Evolutionary conservation across 2,888 invertebrate species (phyloP).

Genomic region (Acleris literana): DNA sequence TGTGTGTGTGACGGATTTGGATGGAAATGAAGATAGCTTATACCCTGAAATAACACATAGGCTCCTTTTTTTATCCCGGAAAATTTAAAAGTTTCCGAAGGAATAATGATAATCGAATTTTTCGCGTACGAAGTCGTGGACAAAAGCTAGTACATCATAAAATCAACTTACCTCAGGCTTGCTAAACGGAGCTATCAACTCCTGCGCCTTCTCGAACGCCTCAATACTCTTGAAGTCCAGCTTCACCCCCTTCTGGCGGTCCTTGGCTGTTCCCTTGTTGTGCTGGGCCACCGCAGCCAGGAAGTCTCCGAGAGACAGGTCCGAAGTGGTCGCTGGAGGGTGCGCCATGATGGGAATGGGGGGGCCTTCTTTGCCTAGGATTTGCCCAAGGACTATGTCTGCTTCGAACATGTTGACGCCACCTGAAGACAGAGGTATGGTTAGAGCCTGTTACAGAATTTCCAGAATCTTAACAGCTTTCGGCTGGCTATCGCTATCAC

Average conservation of each 20-base stretch:
- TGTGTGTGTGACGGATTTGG: too few relatives aligned
- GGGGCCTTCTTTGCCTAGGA: slow-evolving; percentile 76
- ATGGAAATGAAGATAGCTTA: too few relatives aligned
- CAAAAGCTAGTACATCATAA: too few relatives aligned
- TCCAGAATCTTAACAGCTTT: too few relatives aligned
- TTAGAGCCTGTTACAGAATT: too few relatives aligned
- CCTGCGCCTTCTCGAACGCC: slow-evolving; percentile 85
- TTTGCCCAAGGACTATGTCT: slow-evolving; percentile 89
- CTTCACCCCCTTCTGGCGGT: slow-evolving; percentile 89
- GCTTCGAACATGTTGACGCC: slow-evolving; percentile 92
- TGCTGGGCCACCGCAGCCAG: slow-evolving; percentile 82
- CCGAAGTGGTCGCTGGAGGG: slow-evolving; percentile 88
- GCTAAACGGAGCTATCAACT: slow-evolving; percentile 66
- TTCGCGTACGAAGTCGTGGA: too few relatives aligned
- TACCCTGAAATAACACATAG: too few relatives aligned
- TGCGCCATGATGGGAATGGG: slow-evolving; percentile 93
- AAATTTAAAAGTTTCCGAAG: too few relatives aligned
- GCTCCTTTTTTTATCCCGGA: too few relatives aligned
- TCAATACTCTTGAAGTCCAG: slow-evolving; percentile 93
- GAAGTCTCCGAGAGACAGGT: slow-evolving; percentile 90
- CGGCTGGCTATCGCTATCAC: too few relatives aligned
- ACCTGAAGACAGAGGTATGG: slow-evolving; percentile 60
- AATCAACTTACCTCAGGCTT: slow-evolving; percentile 61
- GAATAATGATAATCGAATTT: too few relatives aligned
- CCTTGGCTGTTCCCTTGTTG: slow-evolving; percentile 66